Evolutionary conservation across 2,797 vertebrate genomes (phyloP), one percentile per base, ranked within the genome.

Genomic region (Sebastes steindachneri): DNA sequence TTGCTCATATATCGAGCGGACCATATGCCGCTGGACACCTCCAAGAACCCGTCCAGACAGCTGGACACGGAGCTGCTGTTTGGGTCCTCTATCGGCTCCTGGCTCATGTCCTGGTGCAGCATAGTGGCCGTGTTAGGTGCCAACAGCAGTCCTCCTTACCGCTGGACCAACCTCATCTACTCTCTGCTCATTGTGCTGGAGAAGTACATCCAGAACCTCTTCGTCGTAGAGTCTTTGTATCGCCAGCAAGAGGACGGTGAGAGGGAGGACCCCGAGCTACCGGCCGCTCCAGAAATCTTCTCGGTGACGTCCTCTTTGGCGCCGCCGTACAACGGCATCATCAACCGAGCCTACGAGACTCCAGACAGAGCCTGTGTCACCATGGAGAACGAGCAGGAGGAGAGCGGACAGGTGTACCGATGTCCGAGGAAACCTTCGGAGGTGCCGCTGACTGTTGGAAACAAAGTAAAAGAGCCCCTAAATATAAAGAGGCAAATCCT

Each of bases 71-170:
- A 98, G 70, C 95, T 99, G 41, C 91, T 99, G 79, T 97, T 98
- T 75, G 96, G 97, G 60, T 97, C 98, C 0, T 97, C 98, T 0
- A 95, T 97, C 0, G 98, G 98, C 29, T 98, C 98, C 63, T 99
- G 98, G 98, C 94, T 99, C 28, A 96, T 99, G 80, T 98, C 98
- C 29, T 99, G 98, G 98, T 99, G 98, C 81, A 99, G 97, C 0
- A 91, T 99, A 51, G 91, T 99, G 0, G 97, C 98, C 10, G 94
- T 96, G 17, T 83, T 96, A 19, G 96, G 95, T 9, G 95, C 97
- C 0, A 73, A 82, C 14, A 94, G 90, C 48, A 93, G 86, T 8
- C 97, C 96, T 0, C 79, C 90, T 0, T 96, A 97, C 82, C 95
- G 96, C 1, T 99, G 99, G 98, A 97, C 96, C 64, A 98, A 96